phyloP scores from a whole-genome alignment of 1,140 invertebrate genomes.

The Venustaconcha ellipsiformis region DNA sequence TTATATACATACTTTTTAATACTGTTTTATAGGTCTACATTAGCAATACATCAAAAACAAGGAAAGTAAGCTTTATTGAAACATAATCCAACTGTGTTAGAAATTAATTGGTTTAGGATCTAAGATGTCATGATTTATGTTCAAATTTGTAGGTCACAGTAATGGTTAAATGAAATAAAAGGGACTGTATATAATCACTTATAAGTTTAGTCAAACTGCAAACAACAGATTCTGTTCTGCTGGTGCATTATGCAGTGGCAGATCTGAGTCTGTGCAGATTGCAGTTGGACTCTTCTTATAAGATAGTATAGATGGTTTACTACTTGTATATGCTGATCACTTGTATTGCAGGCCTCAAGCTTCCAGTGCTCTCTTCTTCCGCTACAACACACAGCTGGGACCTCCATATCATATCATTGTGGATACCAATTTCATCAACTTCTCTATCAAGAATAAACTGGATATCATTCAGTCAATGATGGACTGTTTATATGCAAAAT shows the following conservation, averaged over 20 bases:
- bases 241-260: no score
- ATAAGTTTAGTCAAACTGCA: not conserved
- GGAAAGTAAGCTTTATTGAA: no score
- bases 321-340: constrained; percentile 2
- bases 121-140: not conserved
- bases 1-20: no score
- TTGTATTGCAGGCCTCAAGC: constrained; percentile 76
- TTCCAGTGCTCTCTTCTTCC: constrained; percentile 95
- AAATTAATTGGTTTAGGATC: no score
- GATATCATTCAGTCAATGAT: constrained; percentile 98
- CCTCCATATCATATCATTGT: constrained; percentile 97
- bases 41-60: no score
- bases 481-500: constrained; percentile 99
- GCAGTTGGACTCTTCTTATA: not conserved
- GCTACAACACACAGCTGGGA: constrained; percentile 98
- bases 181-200: not conserved
- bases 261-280: no score
- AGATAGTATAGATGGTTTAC: not conserved
- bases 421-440: constrained; percentile 99
- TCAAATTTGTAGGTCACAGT: not conserved
- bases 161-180: not conserved
- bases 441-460: constrained; percentile 98
- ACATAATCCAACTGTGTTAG: no score
- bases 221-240: no score
- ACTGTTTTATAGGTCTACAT: no score